Evolutionary conservation across 2,888 invertebrate species (phyloP).

Genomic region (Strigamia maritima): DNA sequence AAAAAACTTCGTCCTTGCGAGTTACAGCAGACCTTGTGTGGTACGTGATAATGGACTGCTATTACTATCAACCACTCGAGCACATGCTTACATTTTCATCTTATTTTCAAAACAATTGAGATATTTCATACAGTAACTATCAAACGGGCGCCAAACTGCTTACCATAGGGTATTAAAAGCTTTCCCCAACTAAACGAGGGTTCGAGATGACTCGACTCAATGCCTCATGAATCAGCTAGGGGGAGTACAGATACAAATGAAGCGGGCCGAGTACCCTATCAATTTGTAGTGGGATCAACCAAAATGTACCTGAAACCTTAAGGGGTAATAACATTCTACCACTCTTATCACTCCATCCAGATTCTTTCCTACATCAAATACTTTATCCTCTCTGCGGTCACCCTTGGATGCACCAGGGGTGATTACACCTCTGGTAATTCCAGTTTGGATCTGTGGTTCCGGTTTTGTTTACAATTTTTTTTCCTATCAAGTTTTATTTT

Average conservation of each 20-base stretch:
- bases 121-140: neutral
- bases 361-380: neutral
- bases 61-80: no score
- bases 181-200: neutral
- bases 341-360: neutral
- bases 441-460: neutral
- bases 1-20: neutral
- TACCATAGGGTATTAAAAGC: neutral
- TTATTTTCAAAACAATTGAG: neutral
- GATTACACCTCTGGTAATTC: neutral
- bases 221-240: neutral
- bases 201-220: neutral
- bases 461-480: neutral
- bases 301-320: neutral
- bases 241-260: neutral
- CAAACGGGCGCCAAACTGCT: neutral
- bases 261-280: neutral
- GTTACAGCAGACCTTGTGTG: neutral
- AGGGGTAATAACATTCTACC: neutral
- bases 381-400: neutral
- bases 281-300: neutral
- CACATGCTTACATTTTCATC: no score
- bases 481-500: neutral
- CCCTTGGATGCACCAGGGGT: neutral
- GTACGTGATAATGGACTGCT: neutral